Conservation (phyloP, 2,888 invertebrate species). For the Alentia gelatinosa region DNA sequence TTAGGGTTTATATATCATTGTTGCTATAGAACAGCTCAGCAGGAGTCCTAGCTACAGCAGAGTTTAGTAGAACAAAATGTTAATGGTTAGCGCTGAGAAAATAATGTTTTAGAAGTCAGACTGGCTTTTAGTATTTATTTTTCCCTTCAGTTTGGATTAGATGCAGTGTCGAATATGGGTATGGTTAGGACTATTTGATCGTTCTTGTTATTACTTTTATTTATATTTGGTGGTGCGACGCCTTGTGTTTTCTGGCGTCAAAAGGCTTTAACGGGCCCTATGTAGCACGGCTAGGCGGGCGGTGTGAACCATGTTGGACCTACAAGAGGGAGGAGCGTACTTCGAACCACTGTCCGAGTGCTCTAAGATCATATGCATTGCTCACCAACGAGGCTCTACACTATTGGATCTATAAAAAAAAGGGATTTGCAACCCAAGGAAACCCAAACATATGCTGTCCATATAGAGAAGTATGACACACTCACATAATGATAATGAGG, state of each 20-base stretch:
- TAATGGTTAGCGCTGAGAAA: neutral
- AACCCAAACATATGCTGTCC: slow-evolving; percentile 32
- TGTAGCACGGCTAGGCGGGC: slow-evolving; percentile 11
- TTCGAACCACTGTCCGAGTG: slow-evolving; percentile 39
- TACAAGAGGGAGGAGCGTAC: slow-evolving; percentile 24
- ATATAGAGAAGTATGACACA: slow-evolving; percentile 44
- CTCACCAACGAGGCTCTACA: slow-evolving; percentile 58
- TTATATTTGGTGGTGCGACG: slow-evolving; percentile 26
- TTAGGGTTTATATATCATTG: slow-evolving; percentile 12
- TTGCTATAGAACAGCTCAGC: slow-evolving; percentile 19
- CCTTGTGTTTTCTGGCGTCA: neutral
- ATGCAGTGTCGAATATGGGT: neutral
- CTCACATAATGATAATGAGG: slow-evolving; percentile 45
- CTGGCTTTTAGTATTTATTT: slow-evolving; percentile 30
- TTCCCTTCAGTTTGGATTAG: slow-evolving; percentile 12
- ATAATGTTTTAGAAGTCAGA: slow-evolving; percentile 32
- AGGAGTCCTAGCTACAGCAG: neutral
- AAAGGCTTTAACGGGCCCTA: neutral
- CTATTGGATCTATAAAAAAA: slow-evolving; percentile 36
- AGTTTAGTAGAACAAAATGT: neutral
- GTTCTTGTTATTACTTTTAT: slow-evolving; percentile 21
- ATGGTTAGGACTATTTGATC: neutral
- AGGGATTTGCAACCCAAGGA: slow-evolving; percentile 45
- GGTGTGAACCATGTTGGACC: slow-evolving; percentile 18
- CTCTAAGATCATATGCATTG: slow-evolving; percentile 30